phyloP scores from a whole-genome alignment of 2,888 invertebrate genomes.

The Lasius platythorax region DNA sequence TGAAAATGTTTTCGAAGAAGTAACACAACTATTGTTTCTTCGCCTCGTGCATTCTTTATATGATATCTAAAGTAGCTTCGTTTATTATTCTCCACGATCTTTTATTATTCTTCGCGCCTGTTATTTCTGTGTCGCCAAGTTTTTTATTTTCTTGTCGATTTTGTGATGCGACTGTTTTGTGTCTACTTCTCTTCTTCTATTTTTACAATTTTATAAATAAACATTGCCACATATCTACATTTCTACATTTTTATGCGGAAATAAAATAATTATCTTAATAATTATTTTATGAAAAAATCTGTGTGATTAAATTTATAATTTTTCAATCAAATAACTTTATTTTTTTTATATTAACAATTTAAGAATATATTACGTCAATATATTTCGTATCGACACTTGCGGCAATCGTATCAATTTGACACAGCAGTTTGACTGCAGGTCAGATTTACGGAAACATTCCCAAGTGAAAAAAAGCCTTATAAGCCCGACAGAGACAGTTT shows the following conservation, averaged over 20 bases:
- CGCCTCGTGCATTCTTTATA: conserved; percentile 11
- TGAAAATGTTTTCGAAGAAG: background rate
- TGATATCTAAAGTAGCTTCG: conserved; percentile 15
- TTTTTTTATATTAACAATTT: background rate
- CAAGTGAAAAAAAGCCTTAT: background rate
- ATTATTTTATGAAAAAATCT: background rate
- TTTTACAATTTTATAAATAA: conserved; percentile 34
- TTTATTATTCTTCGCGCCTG: background rate
- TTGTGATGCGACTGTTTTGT: background rate
- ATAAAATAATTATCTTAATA: background rate
- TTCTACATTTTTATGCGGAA: background rate
- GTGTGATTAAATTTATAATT: background rate
- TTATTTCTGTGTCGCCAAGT: conserved; percentile 16
- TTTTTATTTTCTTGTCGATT: conserved; percentile 33
- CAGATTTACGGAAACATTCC: background rate
- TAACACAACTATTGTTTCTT: background rate
- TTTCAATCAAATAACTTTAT: background rate
- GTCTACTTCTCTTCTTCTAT: background rate
- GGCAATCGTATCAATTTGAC: background rate
- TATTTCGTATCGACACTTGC: background rate
- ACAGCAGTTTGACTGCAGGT: background rate
- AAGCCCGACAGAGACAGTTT: background rate
- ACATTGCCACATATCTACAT: background rate
- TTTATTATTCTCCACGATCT: conserved; percentile 33
- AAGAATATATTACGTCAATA: background rate